Conservation (phyloP, 2,888 invertebrate species). For the Poecilus cupreus region DNA sequence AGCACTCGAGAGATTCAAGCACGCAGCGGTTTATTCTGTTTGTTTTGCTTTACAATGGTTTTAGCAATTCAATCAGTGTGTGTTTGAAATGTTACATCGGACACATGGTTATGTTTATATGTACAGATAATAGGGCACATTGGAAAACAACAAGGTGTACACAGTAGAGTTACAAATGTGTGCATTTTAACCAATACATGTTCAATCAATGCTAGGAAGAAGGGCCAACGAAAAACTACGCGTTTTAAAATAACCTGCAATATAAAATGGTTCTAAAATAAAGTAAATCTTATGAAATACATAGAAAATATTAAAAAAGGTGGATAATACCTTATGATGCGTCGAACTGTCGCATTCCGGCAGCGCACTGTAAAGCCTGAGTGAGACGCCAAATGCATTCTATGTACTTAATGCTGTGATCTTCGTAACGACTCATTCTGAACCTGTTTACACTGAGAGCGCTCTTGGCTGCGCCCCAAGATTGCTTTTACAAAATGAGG, state of each 20-base stretch:
- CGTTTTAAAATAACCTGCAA: slow-evolving; percentile 55
- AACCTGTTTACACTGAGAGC: slow-evolving; percentile 57
- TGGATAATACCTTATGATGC: slow-evolving; percentile 61
- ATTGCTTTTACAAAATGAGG: slow-evolving; percentile 57
- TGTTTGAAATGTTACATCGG: not conserved
- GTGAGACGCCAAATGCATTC: slow-evolving; percentile 59
- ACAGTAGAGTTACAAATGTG: slow-evolving; percentile 28
- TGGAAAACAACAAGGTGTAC: not conserved
- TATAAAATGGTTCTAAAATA: slow-evolving; percentile 38
- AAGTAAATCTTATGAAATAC: slow-evolving; percentile 51
- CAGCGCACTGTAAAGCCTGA: slow-evolving; percentile 61
- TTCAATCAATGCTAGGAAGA: slow-evolving; percentile 58
- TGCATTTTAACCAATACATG: slow-evolving; percentile 9
- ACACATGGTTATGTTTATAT: slow-evolving; percentile 6
- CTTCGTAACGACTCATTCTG: slow-evolving; percentile 50
- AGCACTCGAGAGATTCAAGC: not conserved
- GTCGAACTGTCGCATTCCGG: slow-evolving; percentile 57
- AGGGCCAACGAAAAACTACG: slow-evolving; percentile 59
- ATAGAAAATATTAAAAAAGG: slow-evolving; percentile 52
- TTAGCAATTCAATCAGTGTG: not conserved
- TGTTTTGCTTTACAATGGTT: not conserved
- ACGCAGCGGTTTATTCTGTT: slow-evolving; percentile 6
- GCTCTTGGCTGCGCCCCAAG: slow-evolving; percentile 57
- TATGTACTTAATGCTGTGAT: slow-evolving; percentile 50
- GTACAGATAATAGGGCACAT: slow-evolving; percentile 2